Evolutionary conservation across 2,888 invertebrate genomes (phyloP), one percentile per base, ranked within the genome.

Genomic region (Agapostemon virescens): DNA sequence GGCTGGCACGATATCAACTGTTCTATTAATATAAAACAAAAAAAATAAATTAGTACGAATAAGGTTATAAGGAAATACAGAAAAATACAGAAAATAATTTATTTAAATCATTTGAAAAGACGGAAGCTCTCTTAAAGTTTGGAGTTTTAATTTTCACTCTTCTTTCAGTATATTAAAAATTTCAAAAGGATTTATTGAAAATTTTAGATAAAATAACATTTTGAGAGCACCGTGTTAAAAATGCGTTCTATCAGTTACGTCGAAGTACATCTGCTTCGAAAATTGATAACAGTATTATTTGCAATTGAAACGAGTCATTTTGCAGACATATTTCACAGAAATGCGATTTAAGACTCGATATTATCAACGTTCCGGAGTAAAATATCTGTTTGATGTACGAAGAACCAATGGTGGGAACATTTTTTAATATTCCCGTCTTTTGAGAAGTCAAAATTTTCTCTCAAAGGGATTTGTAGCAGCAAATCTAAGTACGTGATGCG

Each of bases 401-500:
- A 33, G 61, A 33, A 3, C 9, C 11, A 33, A 1, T 15, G 11
- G 33, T 2, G 11, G 17, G 61, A 11, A 49, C 11, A 33, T 20
- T 61, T 30, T 61, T 61, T 61, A 61, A 30, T 61, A 61, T 61
- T 61, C 20, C 20, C 33, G 20, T 61, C 30, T 61, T 33, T 61
- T 20, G 20, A 55, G 66, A 26, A 66, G 9, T 30, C 13, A 36
- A 64, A 74, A 61, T 74, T 38, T 45, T 33, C 23, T 13, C 30
- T 61, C 26, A 17, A 45, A 38, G 49, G 55, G 15, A 49, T 11
- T 45, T n/a, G 38, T 52, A 69, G 17, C n/a, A 20, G 17, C 30
- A 33, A 26, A 38, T 15, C 42, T 55, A 33, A 26, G 33, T 69
- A 58, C 61, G 45, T 30, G 75, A 49, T 52, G 42, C 61, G 55